Evolutionary conservation across 2,113 vertebrate genomes (phyloP), one percentile per base, ranked within the genome.

Genomic region (Polyodon spathula): DNA sequence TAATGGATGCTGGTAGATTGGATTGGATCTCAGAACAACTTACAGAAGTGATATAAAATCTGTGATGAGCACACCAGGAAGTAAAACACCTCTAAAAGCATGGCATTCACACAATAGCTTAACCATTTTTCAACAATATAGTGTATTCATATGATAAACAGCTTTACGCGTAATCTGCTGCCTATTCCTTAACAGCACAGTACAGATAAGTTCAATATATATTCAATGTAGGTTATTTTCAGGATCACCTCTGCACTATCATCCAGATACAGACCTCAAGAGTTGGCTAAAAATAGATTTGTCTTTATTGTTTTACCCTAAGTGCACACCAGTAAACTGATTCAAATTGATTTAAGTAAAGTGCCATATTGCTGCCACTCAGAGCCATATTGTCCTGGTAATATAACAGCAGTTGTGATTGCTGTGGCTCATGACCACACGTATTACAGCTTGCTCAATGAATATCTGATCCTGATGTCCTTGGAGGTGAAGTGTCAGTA

Each of bases 321-420:
- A 46, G 44, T 46, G 44, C 44, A 8, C 14, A 46, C 44, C 14
- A 46, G 44, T 46, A 46, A 46, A 46, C 44, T 46, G 2, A 46
- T 46, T 46, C 44, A 46, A 46, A 46, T 46, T 46, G 44, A 46
- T 46, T 4, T 46, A 46, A 46, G 44, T 46, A 46, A 46, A 46
- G 8, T n/a, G n/a, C n/a, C n/a, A n/a, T n/a, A n/a, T n/a, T n/a
- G 44, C 2, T 46, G 44, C 44, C 44, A 46, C 44, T 46, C 14
- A 46, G 44, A 46, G 44, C 44, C 14, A 14, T 46, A 46, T 46
- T 3, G 44, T 46, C 44, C 44, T 3, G 44, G 44, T 46, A 46
- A 46, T 46, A 46, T 46, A 5, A 46, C 44, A 14, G 27, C 27
- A 27, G 27, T 27, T 27, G 27, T 27, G 27, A 27, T 27, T 27